These are phyloP conservation scores for Moxostoma hubbsi DNA, from an alignment of 2,797 vertebrate species.

Conservation along the genomic window DNA sequence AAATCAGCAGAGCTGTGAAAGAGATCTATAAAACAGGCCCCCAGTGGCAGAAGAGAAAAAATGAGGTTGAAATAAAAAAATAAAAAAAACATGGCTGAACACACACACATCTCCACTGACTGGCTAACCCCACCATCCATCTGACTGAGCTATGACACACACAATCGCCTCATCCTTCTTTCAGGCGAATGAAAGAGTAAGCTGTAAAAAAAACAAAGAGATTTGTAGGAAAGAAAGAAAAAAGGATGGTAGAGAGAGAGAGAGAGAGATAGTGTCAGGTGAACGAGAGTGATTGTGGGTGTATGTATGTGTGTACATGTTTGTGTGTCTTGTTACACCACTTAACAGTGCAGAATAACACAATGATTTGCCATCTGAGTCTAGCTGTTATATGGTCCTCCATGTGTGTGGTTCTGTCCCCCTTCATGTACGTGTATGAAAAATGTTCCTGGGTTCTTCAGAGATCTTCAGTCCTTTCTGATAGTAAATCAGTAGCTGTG, in stretches of 20 bases:
- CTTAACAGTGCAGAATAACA: slow-evolving; percentile 63
- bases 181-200: slow-evolving; percentile 28
- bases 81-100: slow-evolving; percentile 28
- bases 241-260: slow-evolving; percentile 1
- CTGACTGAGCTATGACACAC: slow-evolving; percentile 38
- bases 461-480: slow-evolving; percentile 85
- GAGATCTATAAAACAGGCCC: slow-evolving; percentile 55
- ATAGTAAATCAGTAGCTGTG: slow-evolving; percentile 95
- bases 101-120: slow-evolving; percentile 37
- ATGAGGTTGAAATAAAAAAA: background rate
- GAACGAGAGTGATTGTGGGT: slow-evolving; percentile 30
- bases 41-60: slow-evolving; percentile 33
- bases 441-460: slow-evolving; percentile 63
- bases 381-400: slow-evolving; percentile 69
- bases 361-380: slow-evolving; percentile 58
- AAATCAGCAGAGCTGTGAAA: slow-evolving; percentile 56
- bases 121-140: slow-evolving; percentile 32
- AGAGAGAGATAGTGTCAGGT: slow-evolving; percentile 25
- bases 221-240: slow-evolving; percentile 14
- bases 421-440: slow-evolving; percentile 44
- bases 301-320: slow-evolving; percentile 19
- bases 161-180: slow-evolving; percentile 37
- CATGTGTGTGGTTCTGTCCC: slow-evolving; percentile 45
- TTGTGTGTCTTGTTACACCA: slow-evolving; percentile 52
- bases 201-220: slow-evolving; percentile 50